phyloP scores from a whole-genome alignment of 2,797 vertebrate genomes.

The Tokudaia tokunoshimensis region DNA sequence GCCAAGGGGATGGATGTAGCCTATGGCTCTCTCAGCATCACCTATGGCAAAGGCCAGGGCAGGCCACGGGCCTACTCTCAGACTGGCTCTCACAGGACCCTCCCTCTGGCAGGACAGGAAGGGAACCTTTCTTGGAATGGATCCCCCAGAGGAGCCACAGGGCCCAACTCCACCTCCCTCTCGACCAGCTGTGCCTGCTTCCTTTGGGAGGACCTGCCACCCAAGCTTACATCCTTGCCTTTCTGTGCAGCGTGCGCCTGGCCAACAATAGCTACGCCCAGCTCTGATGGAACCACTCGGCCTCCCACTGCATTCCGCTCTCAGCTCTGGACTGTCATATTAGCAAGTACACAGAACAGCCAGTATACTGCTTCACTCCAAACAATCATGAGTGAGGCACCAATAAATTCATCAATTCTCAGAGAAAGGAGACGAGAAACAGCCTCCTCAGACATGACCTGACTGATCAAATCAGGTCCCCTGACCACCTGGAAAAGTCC shows the following conservation, averaged over 20 bases:
- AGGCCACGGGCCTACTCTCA: not conserved
- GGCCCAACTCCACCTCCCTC: not conserved
- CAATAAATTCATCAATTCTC: not conserved
- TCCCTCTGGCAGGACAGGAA: not conserved
- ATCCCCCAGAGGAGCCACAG: not conserved
- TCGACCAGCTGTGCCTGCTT: not conserved
- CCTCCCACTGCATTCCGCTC: not conserved
- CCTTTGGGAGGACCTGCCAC: not conserved
- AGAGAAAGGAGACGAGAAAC: not conserved
- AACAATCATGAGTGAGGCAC: not conserved
- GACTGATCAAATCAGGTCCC: not conserved
- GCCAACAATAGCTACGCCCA: not conserved
- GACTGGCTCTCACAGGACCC: not conserved
- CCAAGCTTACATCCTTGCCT: not conserved
- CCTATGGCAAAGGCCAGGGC: not conserved
- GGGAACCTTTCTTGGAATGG: not conserved
- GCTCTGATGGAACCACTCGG: not conserved
- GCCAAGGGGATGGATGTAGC: accelerated
- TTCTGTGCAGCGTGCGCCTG: not conserved
- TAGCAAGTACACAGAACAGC: not conserved
- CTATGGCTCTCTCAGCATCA: not conserved
- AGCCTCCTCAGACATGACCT: not conserved
- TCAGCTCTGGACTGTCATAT: constrained; percentile 20
- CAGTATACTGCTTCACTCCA: not conserved
- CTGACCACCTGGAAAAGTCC: not conserved